Evolutionary conservation across 1,140 invertebrate species (phyloP), one percentile per base, ranked within the genome.

Genomic region (Zaprionus africanus): DNA sequence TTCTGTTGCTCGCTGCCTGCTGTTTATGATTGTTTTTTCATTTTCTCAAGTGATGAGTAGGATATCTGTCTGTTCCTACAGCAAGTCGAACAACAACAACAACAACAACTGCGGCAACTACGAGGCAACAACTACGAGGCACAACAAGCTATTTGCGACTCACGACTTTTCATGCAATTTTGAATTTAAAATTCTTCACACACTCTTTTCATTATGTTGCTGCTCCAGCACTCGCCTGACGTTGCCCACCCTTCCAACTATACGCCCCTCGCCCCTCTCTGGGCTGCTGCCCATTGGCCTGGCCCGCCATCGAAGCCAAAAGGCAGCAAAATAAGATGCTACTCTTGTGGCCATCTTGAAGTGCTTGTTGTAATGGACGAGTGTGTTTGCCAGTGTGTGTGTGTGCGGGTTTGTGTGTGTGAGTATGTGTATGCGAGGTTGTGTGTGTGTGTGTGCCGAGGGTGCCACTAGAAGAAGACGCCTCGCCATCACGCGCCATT

Each of bases 161-260:
- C 85, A 90, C 85, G 85, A 90, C 85, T 90, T 90, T 90, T 90
- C 85, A 90, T 90, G 85, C 85, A 90, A 90, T 90, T 90, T 90
- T 90, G 85, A 90, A 90, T 90, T 90, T 90, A 90, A 90, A 90
- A 90, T 90, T 90, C 85, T 90, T 90, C 85, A 90, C 85, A 90
- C 85, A 90, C 85, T 90, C 85, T 85, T 90, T 90, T 90, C 82
- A 90, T 90, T 90, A 90, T 90, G 81, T 88, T 66, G 80, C 84
- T 87, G 68, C 80, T 41, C 41, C 41, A 46, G n/a, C 41, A 5
- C 41, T 73, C 76, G 85, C 75, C 79, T 75, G 66, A 54, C 63
- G 36, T 57, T 28, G 43, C 31, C 1, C 12, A 24, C 28, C 43
- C 61, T 36, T 28, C 51, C 28, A 24, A 15, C 46, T 17, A 46